Conservation (phyloP, 1,140 invertebrate genomes). For the Caerostris darwini region DNA sequence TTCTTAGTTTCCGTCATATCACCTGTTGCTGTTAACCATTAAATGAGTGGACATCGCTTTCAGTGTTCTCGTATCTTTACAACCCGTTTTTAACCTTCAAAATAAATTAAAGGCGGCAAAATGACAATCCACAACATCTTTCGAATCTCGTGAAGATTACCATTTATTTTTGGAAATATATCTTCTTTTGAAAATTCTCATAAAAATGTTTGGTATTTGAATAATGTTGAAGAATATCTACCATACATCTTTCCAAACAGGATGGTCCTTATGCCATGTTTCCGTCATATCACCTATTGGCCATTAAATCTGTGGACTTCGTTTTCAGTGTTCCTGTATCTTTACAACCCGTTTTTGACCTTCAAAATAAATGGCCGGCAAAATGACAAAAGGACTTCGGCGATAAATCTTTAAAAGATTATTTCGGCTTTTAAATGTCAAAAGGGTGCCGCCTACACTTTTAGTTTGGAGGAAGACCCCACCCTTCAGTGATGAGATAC, state of each 20-base stretch:
- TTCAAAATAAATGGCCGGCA: not conserved
- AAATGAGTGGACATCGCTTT: not conserved
- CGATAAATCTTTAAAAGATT: conserved; percentile 15
- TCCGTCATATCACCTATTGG: not conserved
- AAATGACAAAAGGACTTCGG: not conserved
- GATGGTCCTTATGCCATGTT: not conserved
- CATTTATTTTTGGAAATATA: not conserved
- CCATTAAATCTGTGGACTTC: not conserved
- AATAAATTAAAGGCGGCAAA: not conserved
- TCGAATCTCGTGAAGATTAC: too few species aligned
- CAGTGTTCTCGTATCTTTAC: not conserved
- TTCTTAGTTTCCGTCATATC: not conserved
- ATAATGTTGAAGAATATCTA: not conserved
- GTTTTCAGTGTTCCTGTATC: not conserved
- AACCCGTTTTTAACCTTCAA: not conserved
- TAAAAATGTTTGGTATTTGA: not conserved
- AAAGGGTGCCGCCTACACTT: not conserved
- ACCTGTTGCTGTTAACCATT: not conserved
- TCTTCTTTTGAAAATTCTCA: not conserved
- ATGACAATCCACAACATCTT: too few species aligned
- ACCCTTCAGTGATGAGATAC: not conserved
- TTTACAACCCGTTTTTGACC: not conserved
- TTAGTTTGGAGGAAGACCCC: not conserved
- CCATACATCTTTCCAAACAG: too few species aligned
- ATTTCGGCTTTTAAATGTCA: not conserved